Evolutionary conservation across 2,888 invertebrate genomes (phyloP).

Genomic region (Eudiplozoon nipponicum): DNA sequence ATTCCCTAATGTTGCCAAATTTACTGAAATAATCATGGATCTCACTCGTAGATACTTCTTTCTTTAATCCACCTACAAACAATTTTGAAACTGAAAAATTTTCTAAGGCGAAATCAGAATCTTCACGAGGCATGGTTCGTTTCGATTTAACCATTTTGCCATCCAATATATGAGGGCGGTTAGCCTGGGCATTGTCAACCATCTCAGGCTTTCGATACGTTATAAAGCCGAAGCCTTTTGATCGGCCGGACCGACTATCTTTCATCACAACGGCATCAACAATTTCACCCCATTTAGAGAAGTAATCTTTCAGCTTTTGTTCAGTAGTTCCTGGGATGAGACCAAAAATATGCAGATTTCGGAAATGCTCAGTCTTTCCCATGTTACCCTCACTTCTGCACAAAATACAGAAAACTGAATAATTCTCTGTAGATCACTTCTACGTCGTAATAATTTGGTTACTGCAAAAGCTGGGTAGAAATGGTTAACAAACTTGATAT

Average conservation of each 20-base stretch:
- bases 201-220: slow-evolving; percentile 63
- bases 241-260: slow-evolving; percentile 12
- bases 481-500: too few relatives aligned
- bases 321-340: slow-evolving; percentile 63
- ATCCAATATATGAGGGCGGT: slow-evolving; percentile 56
- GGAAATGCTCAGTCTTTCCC: slow-evolving; percentile 32
- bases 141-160: slow-evolving; percentile 78
- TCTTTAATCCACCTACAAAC: slow-evolving; percentile 66
- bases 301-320: slow-evolving; percentile 54
- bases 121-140: slow-evolving; percentile 54
- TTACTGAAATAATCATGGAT: slow-evolving; percentile 31
- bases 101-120: slow-evolving; percentile 51
- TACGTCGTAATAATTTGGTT: too few relatives aligned
- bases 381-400: too few relatives aligned
- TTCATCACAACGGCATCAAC: slow-evolving; percentile 17
- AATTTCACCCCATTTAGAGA: slow-evolving; percentile 65
- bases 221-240: slow-evolving; percentile 84
- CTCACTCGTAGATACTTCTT: slow-evolving; percentile 61
- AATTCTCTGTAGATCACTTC: too few relatives aligned
- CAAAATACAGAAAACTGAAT: too few relatives aligned
- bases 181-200: slow-evolving; percentile 65
- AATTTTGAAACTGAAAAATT: slow-evolving; percentile 69
- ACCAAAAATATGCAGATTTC: slow-evolving; percentile 67
- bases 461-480: too few relatives aligned
- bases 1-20: slow-evolving; percentile 47